These are phyloP conservation scores for Fistularia tabacaria DNA, from an alignment of 2,797 vertebrate species.

Conservation along the genomic window DNA sequence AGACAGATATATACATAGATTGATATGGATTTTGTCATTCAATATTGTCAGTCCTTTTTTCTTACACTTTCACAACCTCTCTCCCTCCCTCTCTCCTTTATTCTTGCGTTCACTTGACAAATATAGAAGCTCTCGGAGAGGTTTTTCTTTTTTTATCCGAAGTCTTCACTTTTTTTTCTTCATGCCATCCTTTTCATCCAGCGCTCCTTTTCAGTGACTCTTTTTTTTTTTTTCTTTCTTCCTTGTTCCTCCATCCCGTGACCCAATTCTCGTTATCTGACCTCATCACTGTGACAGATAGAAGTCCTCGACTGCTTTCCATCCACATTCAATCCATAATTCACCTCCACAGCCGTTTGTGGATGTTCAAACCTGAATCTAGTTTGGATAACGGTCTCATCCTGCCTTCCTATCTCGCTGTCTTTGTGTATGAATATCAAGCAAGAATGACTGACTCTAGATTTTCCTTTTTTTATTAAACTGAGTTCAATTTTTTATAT, in stretches of 20 bases:
- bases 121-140: background rate
- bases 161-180: background rate
- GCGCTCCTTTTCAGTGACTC: background rate
- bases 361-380: background rate
- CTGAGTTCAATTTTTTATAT: no score
- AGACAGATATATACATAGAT: no score
- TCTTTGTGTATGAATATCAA: no score
- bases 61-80: slow-evolving; percentile 8
- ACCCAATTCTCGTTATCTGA: slow-evolving; percentile 4
- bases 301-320: slow-evolving; percentile 11
- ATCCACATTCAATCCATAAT: slow-evolving; percentile 21
- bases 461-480: no score
- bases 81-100: no score
- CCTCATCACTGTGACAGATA: slow-evolving; percentile 14
- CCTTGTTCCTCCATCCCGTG: background rate
- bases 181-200: slow-evolving; percentile 1
- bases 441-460: no score
- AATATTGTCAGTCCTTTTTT: background rate
- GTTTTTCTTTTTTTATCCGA: background rate
- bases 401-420: no score
- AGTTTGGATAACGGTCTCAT: background rate
- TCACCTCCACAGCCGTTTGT: slow-evolving; percentile 9
- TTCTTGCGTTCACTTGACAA: background rate
- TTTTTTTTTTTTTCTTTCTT: background rate
- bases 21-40: slow-evolving; percentile 22